These are phyloP conservation scores for Luehdorfia chinensis DNA, from an alignment of 1,140 invertebrate species.

Conservation along the genomic window DNA sequence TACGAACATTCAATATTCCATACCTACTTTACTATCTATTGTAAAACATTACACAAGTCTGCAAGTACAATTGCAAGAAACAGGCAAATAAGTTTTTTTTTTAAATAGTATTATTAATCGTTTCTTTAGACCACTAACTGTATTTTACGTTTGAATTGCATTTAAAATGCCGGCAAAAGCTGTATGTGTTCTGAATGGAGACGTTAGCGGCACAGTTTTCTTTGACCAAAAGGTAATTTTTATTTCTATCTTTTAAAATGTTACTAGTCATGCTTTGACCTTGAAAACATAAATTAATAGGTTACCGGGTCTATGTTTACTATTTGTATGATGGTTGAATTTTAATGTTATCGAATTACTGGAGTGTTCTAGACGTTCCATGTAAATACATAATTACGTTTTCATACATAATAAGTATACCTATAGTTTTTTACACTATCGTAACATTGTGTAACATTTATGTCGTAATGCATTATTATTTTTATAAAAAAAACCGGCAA, in stretches of 20 bases:
- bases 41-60: no score
- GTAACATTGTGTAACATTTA: background rate
- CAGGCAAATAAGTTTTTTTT: no score
- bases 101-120: no score
- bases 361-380: background rate
- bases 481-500: no score
- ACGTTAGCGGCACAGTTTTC: conserved; percentile 87
- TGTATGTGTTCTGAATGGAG: conserved; percentile 90
- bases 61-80: no score
- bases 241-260: conserved; percentile 7
- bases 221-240: conserved; percentile 90
- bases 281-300: conserved; percentile 9
- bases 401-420: background rate
- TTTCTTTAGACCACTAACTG: no score
- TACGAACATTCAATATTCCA: no score
- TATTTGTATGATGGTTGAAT: background rate
- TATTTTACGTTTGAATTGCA: no score
- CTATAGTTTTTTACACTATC: background rate
- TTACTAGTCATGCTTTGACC: conserved; percentile 10
- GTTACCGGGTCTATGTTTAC: background rate
- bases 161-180: conserved; percentile 82
- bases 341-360: background rate
- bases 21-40: no score
- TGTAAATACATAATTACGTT: no score
- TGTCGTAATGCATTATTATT: no score